Conservation (phyloP, 2,888 invertebrate species). For the Eumacrocentrus americanus region DNA sequence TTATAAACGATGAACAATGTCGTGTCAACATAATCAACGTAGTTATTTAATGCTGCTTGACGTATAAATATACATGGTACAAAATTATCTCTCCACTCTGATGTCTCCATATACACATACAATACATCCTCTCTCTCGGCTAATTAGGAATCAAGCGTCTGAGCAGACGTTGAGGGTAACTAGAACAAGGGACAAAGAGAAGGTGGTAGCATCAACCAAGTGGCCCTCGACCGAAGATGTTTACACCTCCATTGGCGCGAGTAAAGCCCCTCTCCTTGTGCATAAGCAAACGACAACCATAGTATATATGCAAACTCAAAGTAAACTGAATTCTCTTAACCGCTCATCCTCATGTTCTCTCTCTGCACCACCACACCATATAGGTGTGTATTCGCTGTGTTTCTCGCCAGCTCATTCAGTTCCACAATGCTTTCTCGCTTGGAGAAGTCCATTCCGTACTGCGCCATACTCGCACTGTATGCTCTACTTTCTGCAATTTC, state of each 20-base stretch:
- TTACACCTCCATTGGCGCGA: conserved; percentile 51
- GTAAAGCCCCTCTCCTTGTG: conserved; percentile 29
- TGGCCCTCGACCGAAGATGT: conserved; percentile 53
- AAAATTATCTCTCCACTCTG: not conserved
- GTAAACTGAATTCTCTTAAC: conserved; percentile 59
- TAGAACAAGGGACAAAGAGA: conserved; percentile 37
- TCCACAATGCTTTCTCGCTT: not conserved
- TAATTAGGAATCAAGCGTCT: conserved; percentile 39
- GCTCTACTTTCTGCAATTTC: not conserved
- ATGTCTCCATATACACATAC: not conserved
- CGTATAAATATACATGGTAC: too few species aligned
- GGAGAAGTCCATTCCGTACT: too few species aligned
- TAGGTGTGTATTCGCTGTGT: not conserved
- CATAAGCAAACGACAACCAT: conserved; percentile 42
- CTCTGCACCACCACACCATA: not conserved
- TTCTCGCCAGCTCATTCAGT: not conserved
- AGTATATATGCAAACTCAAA: conserved; percentile 57
- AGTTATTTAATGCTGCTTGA: too few species aligned
- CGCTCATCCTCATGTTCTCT: too few species aligned
- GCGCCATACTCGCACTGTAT: not conserved
- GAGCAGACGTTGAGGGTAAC: conserved; percentile 19
- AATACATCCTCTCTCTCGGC: conserved; percentile 2
- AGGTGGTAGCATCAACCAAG: conserved; percentile 34
- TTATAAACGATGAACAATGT: too few species aligned
- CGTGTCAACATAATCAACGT: too few species aligned